Evolutionary conservation across 2,113 vertebrate species (phyloP).

Genomic region (Sapayoa aenigma): DNA sequence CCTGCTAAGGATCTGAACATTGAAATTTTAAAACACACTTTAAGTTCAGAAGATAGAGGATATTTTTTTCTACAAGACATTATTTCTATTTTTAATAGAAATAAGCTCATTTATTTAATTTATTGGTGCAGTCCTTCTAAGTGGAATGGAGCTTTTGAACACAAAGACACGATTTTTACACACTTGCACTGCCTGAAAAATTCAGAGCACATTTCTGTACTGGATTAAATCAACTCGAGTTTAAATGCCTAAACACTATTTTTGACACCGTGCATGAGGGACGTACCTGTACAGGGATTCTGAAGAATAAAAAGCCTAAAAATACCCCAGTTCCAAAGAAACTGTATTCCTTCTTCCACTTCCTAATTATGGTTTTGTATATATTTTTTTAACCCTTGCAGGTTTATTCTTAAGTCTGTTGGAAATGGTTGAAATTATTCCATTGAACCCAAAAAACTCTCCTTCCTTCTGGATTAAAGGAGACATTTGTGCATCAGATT

Average conservation of each 20-base stretch:
- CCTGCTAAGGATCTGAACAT: background rate
- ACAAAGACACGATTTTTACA: background rate
- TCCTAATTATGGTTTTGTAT: background rate
- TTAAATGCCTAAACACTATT: background rate
- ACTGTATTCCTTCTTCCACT: background rate
- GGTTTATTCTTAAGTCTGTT: background rate
- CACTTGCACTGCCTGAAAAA: background rate
- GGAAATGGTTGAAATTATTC: background rate
- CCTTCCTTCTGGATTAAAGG: background rate
- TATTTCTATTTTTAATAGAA: slow-evolving; percentile 59
- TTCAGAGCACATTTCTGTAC: background rate
- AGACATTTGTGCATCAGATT: background rate
- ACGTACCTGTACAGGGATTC: background rate
- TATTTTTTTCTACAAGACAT: slow-evolving; percentile 42
- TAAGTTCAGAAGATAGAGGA: slow-evolving; percentile 33
- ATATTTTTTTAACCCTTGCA: background rate
- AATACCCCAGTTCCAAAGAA: background rate
- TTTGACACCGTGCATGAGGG: background rate
- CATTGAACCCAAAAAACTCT: background rate
- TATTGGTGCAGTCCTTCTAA: background rate
- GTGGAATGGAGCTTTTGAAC: background rate
- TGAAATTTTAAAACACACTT: background rate
- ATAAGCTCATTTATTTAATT: background rate
- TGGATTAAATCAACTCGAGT: background rate
- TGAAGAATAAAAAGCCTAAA: slow-evolving; percentile 18